Percentiles rank a stretch among this genome's conserved stretches.
These are phyloP conservation scores for Drosophila pseudoobscura DNA, from an alignment of 1,140 invertebrate genomes.

Conservation along the genomic window DNA sequence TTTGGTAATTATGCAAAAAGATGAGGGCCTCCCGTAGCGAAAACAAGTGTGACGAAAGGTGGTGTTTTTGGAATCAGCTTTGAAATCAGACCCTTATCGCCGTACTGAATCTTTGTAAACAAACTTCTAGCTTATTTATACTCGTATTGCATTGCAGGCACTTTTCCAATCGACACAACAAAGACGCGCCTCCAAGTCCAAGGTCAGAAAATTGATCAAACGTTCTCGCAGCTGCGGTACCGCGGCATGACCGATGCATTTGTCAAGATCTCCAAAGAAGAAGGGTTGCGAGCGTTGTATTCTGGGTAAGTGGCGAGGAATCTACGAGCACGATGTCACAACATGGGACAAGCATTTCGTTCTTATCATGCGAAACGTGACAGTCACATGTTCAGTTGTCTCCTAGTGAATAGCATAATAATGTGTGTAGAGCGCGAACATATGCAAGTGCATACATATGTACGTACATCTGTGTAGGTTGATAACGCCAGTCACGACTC, in stretches of 20 bases:
- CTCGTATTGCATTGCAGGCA: constrained; percentile 87
- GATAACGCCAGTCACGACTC: constrained; percentile 35
- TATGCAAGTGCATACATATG: not conserved
- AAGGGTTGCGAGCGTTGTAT: constrained; percentile 91
- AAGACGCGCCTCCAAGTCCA: constrained; percentile 98
- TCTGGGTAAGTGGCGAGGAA: constrained; percentile 87
- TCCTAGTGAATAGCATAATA: constrained; percentile 19
- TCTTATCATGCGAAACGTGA: constrained; percentile 54
- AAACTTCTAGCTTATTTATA: constrained; percentile 16
- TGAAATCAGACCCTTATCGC: constrained; percentile 11
- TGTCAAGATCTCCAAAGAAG: constrained; percentile 91
- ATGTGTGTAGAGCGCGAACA: not conserved
- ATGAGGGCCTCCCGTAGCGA: constrained; percentile 19
- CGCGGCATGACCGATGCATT: constrained; percentile 96
- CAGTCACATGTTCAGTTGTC: constrained; percentile 40
- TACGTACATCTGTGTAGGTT: constrained; percentile 1
- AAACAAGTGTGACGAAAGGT: not conserved
- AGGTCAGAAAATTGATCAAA: constrained; percentile 92
- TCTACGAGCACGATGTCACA: constrained; percentile 32
- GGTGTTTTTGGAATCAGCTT: too few relatives aligned
- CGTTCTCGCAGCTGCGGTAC: constrained; percentile 91
- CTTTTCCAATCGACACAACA: constrained; percentile 98
- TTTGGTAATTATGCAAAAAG: constrained; percentile 87
- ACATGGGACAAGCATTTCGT: constrained; percentile 35
- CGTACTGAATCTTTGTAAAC: constrained; percentile 50